Evolutionary conservation across 2,888 invertebrate genomes (phyloP).

Genomic region (Bursaphelenchus okinawaensis): DNA sequence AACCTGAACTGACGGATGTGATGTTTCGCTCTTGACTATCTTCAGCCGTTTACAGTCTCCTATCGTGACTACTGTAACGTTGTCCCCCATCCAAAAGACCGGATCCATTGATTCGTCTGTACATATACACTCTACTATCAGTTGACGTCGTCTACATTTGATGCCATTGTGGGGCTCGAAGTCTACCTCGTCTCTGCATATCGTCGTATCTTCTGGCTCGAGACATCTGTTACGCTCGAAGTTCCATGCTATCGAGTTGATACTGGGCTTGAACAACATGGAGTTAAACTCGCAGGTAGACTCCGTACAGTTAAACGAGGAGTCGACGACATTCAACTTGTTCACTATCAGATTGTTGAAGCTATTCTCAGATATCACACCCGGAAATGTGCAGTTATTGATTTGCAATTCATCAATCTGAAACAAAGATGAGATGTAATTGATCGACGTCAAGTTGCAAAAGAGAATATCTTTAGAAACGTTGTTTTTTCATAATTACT

Average conservation of each 20-base stretch:
- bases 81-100: conserved; percentile 9
- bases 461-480: too few relatives aligned
- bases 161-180: conserved; percentile 14
- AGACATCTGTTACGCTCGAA: conserved; percentile 28
- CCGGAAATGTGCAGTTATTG: conserved; percentile 10
- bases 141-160: conserved; percentile 18
- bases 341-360: conserved; percentile 16
- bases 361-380: conserved; percentile 11
- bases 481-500: too few relatives aligned
- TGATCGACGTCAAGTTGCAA: too few relatives aligned
- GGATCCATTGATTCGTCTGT: conserved; percentile 5
- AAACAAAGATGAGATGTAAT: conserved; percentile 8
- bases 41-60: conserved; percentile 25
- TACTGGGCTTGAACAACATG: conserved; percentile 22
- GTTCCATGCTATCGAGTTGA: conserved; percentile 28
- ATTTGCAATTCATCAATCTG: conserved; percentile 21
- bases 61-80: conserved; percentile 22
- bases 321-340: conserved; percentile 19
- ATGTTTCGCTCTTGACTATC: not conserved
- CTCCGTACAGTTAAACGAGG: conserved; percentile 16
- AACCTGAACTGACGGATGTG: conserved; percentile 18
- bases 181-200: conserved; percentile 22
- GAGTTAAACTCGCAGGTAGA: conserved; percentile 25
- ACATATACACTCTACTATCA: conserved; percentile 31
- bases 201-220: not conserved